Conservation (phyloP, 30 jellyfish, hydroid and myxozoan genomes). For the Aurelia aurita region DNA sequence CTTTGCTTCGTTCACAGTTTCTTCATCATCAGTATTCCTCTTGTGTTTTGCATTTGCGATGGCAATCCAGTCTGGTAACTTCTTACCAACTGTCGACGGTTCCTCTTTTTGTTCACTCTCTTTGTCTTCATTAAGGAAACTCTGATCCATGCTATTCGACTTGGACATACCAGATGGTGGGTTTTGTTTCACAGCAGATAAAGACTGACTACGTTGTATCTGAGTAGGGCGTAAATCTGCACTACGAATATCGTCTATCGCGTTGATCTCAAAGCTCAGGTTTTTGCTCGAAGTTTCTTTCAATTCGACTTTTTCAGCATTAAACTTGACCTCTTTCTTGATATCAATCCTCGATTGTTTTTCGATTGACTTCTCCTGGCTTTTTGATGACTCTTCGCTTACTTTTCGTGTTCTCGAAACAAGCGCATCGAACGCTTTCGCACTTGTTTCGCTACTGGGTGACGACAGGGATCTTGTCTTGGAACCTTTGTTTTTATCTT, state of each 20-base stretch:
- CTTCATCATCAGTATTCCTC: conserved; percentile 48
- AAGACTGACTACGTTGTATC: conserved; percentile 54
- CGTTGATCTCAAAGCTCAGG: conserved; percentile 55
- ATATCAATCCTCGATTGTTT: not conserved
- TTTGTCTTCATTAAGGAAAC: not conserved
- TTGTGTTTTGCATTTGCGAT: conserved; percentile 74
- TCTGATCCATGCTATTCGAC: conserved; percentile 26
- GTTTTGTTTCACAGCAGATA: conserved; percentile 21
- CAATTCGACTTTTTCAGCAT: conserved; percentile 3
- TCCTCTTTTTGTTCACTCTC: not conserved
- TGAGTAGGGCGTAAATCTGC: conserved; percentile 38
- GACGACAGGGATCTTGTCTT: not conserved
- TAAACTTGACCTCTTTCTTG: not conserved
- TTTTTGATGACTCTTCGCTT: conserved; percentile 21
- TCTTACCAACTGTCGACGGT: not conserved
- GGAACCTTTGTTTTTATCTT: not conserved
- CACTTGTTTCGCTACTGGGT: not conserved
- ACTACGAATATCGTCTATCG: conserved; percentile 56
- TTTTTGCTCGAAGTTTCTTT: not conserved
- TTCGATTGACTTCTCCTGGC: conserved; percentile 17
- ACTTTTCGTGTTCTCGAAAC: conserved; percentile 31
- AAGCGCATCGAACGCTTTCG: conserved; percentile 44
- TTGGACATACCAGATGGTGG: not conserved
- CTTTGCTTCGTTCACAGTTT: not conserved
- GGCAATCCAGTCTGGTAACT: conserved; percentile 75